Base-by-base conservation (phyloP, 2,888 invertebrate species). In the Pantelozetes paolii region DNA sequence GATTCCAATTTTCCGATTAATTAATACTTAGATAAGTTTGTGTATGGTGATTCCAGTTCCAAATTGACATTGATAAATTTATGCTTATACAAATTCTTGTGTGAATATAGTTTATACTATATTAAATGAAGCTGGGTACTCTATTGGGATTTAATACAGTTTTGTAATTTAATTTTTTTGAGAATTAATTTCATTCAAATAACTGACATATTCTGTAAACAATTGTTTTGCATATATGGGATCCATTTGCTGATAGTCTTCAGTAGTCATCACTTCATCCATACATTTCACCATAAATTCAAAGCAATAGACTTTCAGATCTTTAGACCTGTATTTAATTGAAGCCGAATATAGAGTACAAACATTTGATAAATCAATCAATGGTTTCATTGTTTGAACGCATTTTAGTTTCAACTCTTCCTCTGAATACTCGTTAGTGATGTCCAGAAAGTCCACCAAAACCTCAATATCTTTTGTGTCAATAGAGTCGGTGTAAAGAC, bases 401-500 rank as follows among this genome's bases (percentile, higher is more conserved):
- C 40, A 67, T 40, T 40, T 23, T 13, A 36, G 6, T 40, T 67
- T 67, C 2, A 67, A 1, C 20, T 30, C 23, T 23, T 36, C 40
- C 5, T 67, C 67, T 9, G 36, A 40, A 67, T 67, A 67, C 13
- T 42, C 32, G 20, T 67, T 40, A 11, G 67, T 3, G n/a, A 67
- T 40, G 32, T 20, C 15, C 11, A 67, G 15, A 2, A 67, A 11
- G 5, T 67, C 67, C 1, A 32, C 40, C 23, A 67, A n/a, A 9
- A 23, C 32, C 20, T 67, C 23, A 0, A 67, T 40, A 13, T 40
- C 40, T 40, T 67, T 23, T 0, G 42, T 40, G 1, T 67, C 67
- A 42, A 67, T 40, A n/a, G 13, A 36, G 20, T 67, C 67, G 23
- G 67, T 67, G n/a, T 67, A 67, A 23, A 67, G 13, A 40, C 36